Evolutionary conservation across 2,888 invertebrate species (phyloP).

Genomic region (Cryptus viduatorius): DNA sequence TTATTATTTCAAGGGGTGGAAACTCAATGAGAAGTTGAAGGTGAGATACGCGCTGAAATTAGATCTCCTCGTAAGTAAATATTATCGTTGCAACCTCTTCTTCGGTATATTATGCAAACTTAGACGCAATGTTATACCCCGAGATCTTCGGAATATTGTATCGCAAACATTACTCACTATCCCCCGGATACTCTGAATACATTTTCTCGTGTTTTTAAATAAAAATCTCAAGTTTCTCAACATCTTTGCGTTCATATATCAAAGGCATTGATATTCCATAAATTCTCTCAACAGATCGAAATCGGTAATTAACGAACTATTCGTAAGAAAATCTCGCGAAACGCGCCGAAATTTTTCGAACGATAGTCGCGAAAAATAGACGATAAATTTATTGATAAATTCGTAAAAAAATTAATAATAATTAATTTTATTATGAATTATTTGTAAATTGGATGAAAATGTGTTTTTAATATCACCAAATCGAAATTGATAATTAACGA

Average conservation of each 20-base stretch:
- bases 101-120: slow-evolving; percentile 46
- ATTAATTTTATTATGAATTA: too few species aligned
- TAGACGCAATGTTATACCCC: not conserved
- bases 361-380: too few species aligned
- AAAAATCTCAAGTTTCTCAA: not conserved
- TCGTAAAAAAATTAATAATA: too few species aligned
- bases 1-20: not conserved
- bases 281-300: too few species aligned
- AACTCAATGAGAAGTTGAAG: not conserved
- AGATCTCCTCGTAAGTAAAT: not conserved
- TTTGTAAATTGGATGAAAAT: too few species aligned
- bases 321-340: too few species aligned
- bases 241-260: not conserved
- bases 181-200: not conserved
- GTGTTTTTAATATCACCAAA: too few species aligned
- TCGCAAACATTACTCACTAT: not conserved
- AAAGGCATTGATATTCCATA: too few species aligned
- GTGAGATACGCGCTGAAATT: not conserved
- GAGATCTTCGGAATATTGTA: not conserved
- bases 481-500: too few species aligned
- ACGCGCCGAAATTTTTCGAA: too few species aligned
- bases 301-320: too few species aligned
- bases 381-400: too few species aligned
- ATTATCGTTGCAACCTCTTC: not conserved
- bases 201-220: not conserved